phyloP scores from a whole-genome alignment of 2,888 invertebrate species.

The Phlogophora meticulosa region DNA sequence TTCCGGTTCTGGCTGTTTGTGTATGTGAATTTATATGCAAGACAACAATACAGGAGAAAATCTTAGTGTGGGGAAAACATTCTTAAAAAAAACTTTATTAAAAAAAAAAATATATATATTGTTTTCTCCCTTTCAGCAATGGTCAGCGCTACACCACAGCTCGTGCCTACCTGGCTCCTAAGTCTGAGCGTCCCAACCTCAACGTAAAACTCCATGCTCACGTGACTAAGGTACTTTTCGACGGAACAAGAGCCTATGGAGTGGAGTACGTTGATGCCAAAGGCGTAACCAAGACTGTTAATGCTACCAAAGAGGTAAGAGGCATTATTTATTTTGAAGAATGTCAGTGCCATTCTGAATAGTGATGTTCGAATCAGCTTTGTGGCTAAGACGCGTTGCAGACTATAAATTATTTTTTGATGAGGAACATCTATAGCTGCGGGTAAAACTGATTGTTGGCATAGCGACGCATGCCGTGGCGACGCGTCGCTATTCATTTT shows the following conservation, averaged over 20 bases:
- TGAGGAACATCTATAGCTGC: no score
- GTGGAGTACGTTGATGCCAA: constrained; percentile 89
- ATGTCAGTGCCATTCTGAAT: background rate
- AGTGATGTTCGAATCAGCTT: background rate
- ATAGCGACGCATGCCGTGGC: no score
- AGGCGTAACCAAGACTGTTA: constrained; percentile 79
- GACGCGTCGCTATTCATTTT: no score
- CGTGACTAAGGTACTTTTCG: constrained; percentile 89
- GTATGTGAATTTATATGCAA: no score
- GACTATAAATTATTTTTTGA: no score
- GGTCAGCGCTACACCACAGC: constrained; percentile 92
- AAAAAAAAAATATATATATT: background rate
- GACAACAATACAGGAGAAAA: no score
- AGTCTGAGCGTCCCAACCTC: constrained; percentile 89
- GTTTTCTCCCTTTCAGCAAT: constrained; percentile 76
- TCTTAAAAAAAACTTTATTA: no score
- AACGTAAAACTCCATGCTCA: constrained; percentile 91
- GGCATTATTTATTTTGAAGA: background rate
- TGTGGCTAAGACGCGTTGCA: no score
- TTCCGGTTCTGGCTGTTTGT: no score
- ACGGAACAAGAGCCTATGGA: constrained; percentile 84
- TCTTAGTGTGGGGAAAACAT: no score
- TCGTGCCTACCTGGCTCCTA: constrained; percentile 87
- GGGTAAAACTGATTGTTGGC: no score
- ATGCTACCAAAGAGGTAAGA: constrained; percentile 88